Evolutionary conservation across 2,113 vertebrate genomes (phyloP), one percentile per base, ranked within the genome.

Genomic region (Centropristis striata): DNA sequence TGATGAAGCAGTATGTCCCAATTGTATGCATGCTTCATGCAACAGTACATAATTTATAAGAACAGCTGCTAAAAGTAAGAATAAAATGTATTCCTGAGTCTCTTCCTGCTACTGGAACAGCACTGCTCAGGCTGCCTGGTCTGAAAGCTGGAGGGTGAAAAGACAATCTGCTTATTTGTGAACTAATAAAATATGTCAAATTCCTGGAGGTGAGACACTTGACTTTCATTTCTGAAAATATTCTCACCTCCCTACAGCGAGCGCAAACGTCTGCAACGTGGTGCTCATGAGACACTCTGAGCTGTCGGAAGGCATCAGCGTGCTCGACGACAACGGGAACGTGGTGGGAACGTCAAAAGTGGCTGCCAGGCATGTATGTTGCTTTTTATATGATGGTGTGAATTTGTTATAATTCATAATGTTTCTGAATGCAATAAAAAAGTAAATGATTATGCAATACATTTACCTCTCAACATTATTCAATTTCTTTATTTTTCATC

Each of bases 181-280:
- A 80, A 53, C 53, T 53, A 15, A 64, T 57, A 28, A 32, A 69
- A 72, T 23, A 57, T 65, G 44, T 50, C 6, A 18, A 3, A 39
- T 61, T 42, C n/a, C 12, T 5, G 0, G 7, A 49, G 15, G 42
- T 71, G 64, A 46, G 16, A 49, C 21, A 23, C 6, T 49, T 47
- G 1, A 44, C 37, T 57, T 61, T 27, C 0, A 14, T 39, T 20
- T 28, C 57, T 23, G 47, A 39, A 39, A 74, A 57, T 53, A 8
- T 16, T 60, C 47, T 53, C 32, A 36, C 32, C 41, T 72, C 66
- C 91, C 74, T 72, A 7, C 94, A 99, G 97, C 97, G 20, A 97
- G 95, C 69, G 98, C 97, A 88, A 98, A 98, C 54, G 95, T 99
- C 90, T 98, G 97, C 87, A 99, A 98, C 2, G 96, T 98, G 85